These are phyloP conservation scores for Ennomos quercinarius DNA, from an alignment of 2,888 invertebrate genomes.

Conservation along the genomic window DNA sequence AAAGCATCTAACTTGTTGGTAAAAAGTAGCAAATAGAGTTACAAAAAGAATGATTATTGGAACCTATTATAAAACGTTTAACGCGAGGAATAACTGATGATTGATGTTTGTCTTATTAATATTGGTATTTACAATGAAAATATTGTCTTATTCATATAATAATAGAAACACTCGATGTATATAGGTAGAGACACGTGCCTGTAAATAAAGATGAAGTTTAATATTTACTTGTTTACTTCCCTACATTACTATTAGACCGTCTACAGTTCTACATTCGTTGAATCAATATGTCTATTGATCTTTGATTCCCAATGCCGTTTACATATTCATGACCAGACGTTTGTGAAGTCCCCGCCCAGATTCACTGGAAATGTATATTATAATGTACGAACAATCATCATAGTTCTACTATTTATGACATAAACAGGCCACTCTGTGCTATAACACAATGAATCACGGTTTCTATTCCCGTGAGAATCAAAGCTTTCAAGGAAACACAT, in stretches of 20 bases:
- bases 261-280: slow-evolving; percentile 5
- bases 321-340: slow-evolving; percentile 34
- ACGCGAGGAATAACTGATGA: no score
- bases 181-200: slow-evolving; percentile 21
- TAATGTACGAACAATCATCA: slow-evolving; percentile 23
- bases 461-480: neutral
- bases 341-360: slow-evolving; percentile 20
- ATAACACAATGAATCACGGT: slow-evolving; percentile 1
- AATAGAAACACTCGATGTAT: slow-evolving; percentile 11
- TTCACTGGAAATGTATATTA: slow-evolving; percentile 24
- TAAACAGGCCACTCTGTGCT: slow-evolving; percentile 1
- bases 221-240: slow-evolving; percentile 20
- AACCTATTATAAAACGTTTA: no score
- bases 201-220: slow-evolving; percentile 35
- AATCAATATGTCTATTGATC: slow-evolving; percentile 31
- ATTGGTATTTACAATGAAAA: neutral
- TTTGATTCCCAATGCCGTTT: slow-evolving; percentile 27
- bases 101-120: no score
- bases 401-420: neutral
- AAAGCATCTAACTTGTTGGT: slow-evolving; percentile 22
- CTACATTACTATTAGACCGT: neutral
- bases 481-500: slow-evolving; percentile 13
- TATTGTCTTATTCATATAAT: slow-evolving; percentile 7
- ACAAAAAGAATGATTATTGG: no score
- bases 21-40: slow-evolving; percentile 5